Base-by-base conservation (phyloP, 2,113 vertebrate genomes). In the Phycodurus eques region DNA sequence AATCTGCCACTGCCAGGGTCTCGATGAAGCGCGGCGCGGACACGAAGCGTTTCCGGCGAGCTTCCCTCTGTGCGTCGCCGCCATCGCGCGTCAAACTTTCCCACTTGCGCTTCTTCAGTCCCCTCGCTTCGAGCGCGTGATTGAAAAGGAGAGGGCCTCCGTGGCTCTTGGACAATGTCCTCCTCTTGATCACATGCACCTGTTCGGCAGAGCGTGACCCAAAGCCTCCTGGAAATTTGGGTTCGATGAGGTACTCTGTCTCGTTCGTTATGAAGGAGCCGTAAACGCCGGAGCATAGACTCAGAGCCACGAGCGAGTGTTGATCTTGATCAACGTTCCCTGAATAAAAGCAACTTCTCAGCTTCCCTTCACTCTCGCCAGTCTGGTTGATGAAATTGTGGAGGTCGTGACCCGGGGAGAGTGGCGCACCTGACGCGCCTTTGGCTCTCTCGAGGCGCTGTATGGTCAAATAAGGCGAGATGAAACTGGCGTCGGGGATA, bases 11-110 rank as follows among this genome's bases (percentile, higher is more conserved):
- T 83, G 95, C 90, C 88, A 98, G 85, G 2, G 94, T 95, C 86
- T 98, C 96, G 86, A 98, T 94, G 71, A 93, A 98, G 1, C 95
- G 94, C 11, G 94, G 93, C 83, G 92, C 93, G 0, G 95, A 95
- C 31, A 95, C 94, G 81, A 96, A 96, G 39, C 96, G 93, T 85
- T 71, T 90, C 76, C 81, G 79, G 62, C 95, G 90, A 60, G 74
- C 42, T 83, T 78, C 81, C 83, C 80, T 75, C 39, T 11, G 80
- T 74, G 83, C 80, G 82, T 84, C 84, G 72, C 78, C 22, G 76
- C 64, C 56, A 53, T 72, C 68, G 67, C 68, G 87, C 85, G 81
- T 84, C 80, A 89, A 82, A 67, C 39, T 71, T 77, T 73, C 85
- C 83, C 44, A 68, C 12, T 69, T 61, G 61, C 43, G 69, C 63